Evolutionary conservation across 2,888 invertebrate species (phyloP).

Genomic region (Shargacucullia verbasci): DNA sequence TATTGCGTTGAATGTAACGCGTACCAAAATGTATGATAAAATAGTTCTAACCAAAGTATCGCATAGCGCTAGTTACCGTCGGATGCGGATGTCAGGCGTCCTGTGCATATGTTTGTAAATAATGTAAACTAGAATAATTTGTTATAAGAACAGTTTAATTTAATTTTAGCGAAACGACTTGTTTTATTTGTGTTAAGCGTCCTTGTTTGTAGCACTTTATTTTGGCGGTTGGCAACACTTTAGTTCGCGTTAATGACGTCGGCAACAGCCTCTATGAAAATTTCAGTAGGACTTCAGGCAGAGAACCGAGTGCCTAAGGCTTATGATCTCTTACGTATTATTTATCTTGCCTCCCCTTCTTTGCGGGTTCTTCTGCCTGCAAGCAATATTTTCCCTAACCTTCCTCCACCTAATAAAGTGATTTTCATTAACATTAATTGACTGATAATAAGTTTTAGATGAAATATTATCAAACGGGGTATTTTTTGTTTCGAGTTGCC

Average conservation of each 20-base stretch:
- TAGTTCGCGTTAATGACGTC: slow-evolving; percentile 14
- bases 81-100: slow-evolving; percentile 46
- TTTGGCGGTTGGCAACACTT: slow-evolving; percentile 33
- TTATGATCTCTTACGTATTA: slow-evolving; percentile 19
- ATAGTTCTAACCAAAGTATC: slow-evolving; percentile 64
- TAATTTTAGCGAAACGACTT: slow-evolving; percentile 49
- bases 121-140: slow-evolving; percentile 59
- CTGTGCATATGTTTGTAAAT: slow-evolving; percentile 64
- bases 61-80: slow-evolving; percentile 69
- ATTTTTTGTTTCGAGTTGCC: slow-evolving; percentile 10
- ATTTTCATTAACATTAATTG: too few species aligned
- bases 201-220: slow-evolving; percentile 39
- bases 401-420: too few species aligned
- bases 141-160: slow-evolving; percentile 63
- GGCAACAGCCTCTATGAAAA: slow-evolving; percentile 10
- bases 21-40: slow-evolving; percentile 71
- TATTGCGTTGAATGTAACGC: slow-evolving; percentile 55
- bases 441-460: too few species aligned
- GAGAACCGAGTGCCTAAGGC: slow-evolving; percentile 17
- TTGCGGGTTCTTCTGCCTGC: not conserved
- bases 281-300: slow-evolving; percentile 9
- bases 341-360: slow-evolving; percentile 15
- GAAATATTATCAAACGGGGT: too few species aligned
- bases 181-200: slow-evolving; percentile 52
- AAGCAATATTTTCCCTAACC: too few species aligned